phyloP scores from a whole-genome alignment of 2,888 invertebrate genomes.

The Eulithis testata region DNA sequence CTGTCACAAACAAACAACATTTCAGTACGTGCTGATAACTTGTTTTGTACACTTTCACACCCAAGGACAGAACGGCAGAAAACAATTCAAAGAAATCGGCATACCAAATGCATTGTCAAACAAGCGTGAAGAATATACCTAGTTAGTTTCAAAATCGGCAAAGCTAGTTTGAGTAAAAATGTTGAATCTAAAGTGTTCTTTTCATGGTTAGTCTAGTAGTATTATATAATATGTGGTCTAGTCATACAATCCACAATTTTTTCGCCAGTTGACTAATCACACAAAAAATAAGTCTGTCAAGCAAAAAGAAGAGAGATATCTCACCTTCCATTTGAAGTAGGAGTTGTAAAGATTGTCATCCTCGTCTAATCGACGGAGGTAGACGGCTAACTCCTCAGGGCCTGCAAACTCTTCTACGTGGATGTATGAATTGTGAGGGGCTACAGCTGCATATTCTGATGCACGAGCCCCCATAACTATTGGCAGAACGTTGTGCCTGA shows the following conservation, averaged over 20 bases:
- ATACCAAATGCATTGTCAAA: conserved; percentile 5
- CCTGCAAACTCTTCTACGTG: conserved; percentile 98
- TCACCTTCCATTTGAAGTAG: conserved; percentile 95
- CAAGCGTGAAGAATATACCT: background rate
- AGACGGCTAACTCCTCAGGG: conserved; percentile 93
- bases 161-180: background rate
- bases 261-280: background rate
- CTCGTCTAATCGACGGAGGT: conserved; percentile 92
- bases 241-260: background rate
- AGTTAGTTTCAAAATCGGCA: too few species aligned
- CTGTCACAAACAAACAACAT: conserved; percentile 61
- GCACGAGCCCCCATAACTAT: conserved; percentile 98
- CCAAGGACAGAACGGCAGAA: conserved; percentile 5
- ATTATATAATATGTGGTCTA: too few species aligned
- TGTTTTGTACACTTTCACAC: conserved; percentile 16
- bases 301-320: conserved; percentile 3
- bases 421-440: conserved; percentile 96
- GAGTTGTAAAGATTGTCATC: conserved; percentile 97
- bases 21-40: conserved; percentile 9
- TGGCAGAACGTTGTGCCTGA: conserved; percentile 90
- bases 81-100: conserved; percentile 12
- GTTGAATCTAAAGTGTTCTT: background rate
- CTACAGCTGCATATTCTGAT: conserved; percentile 94
- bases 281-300: background rate
- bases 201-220: too few species aligned